These are phyloP conservation scores for Drosophila carrolli DNA, from an alignment of 1,140 invertebrate species.

Conservation along the genomic window DNA sequence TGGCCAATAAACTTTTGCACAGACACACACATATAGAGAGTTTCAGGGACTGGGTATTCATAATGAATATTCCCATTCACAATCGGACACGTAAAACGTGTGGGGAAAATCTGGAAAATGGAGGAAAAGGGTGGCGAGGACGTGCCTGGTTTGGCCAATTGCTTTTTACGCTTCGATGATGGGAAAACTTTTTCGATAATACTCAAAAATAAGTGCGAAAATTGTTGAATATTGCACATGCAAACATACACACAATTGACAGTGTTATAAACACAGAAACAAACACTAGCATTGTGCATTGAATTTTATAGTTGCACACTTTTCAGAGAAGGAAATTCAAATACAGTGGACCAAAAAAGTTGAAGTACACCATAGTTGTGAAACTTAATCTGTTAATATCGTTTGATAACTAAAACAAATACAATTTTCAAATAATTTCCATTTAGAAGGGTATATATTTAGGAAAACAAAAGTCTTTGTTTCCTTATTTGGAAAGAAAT, in stretches of 20 bases:
- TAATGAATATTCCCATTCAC: conserved; percentile 23
- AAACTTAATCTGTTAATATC: no score
- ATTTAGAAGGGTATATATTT: no score
- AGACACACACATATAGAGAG: conserved; percentile 4
- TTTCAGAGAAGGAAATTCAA: conserved; percentile 11
- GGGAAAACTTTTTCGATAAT: conserved; percentile 83
- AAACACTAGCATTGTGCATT: conserved; percentile 19
- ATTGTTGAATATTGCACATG: conserved; percentile 63
- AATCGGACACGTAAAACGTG: conserved; percentile 54
- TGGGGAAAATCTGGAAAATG: not conserved
- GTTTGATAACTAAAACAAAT: no score
- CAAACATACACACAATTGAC: conserved; percentile 22
- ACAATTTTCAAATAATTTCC: no score
- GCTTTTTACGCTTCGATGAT: conserved; percentile 68
- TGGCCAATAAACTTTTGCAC: conserved; percentile 42
- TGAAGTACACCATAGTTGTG: no score
- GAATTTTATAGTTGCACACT: conserved; percentile 60
- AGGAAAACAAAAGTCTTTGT: no score
- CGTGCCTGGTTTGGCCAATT: conserved; percentile 74
- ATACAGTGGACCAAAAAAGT: not conserved
- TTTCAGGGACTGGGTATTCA: conserved; percentile 1
- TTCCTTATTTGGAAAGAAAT: no score
- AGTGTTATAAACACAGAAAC: not conserved
- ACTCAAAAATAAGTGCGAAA: conserved; percentile 83
- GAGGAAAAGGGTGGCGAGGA: conserved; percentile 27